phyloP scores from a whole-genome alignment of 2,797 vertebrate genomes.

The Orestias chungarensis region DNA sequence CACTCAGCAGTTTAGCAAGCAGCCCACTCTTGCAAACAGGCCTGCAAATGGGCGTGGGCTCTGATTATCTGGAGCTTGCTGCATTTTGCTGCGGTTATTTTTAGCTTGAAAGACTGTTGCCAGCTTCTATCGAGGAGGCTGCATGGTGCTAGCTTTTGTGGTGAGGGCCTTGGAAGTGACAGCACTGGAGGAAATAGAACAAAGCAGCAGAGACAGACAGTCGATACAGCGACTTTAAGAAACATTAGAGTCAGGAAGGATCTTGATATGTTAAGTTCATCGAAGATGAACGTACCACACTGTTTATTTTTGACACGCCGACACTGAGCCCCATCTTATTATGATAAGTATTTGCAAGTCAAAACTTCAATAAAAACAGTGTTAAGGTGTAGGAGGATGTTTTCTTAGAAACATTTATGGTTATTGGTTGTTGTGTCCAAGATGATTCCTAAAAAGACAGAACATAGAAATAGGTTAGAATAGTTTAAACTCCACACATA shows the following conservation, averaged over 20 bases:
- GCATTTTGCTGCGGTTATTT: conserved; percentile 72
- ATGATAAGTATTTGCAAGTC: conserved; percentile 39
- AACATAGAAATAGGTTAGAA: conserved; percentile 23
- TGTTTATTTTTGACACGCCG: conserved; percentile 39
- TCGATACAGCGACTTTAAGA: conserved; percentile 41
- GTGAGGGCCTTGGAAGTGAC: conserved; percentile 55
- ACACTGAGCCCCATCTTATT: conserved; percentile 27
- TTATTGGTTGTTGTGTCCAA: conserved; percentile 28
- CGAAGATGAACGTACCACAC: conserved; percentile 24
- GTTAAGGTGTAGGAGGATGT: conserved; percentile 26
- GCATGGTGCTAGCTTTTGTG: conserved; percentile 47
- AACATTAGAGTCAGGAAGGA: conserved; percentile 34
- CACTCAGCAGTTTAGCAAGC: conserved; percentile 71
- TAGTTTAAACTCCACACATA: not conserved
- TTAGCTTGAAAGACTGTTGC: conserved; percentile 74
- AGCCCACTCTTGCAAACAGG: conserved; percentile 20
- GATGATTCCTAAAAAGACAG: conserved; percentile 38
- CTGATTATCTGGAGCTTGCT: conserved; percentile 72
- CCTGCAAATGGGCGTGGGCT: conserved; percentile 54
- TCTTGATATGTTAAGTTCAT: conserved; percentile 36
- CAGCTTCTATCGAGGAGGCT: conserved; percentile 64
- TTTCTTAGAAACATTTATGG: conserved; percentile 35
- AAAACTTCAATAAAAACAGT: conserved; percentile 12
- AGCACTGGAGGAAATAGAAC: conserved; percentile 50
- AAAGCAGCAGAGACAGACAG: conserved; percentile 49